phyloP scores from a whole-genome alignment of 2,797 vertebrate genomes.

The Bradypus variegatus region DNA sequence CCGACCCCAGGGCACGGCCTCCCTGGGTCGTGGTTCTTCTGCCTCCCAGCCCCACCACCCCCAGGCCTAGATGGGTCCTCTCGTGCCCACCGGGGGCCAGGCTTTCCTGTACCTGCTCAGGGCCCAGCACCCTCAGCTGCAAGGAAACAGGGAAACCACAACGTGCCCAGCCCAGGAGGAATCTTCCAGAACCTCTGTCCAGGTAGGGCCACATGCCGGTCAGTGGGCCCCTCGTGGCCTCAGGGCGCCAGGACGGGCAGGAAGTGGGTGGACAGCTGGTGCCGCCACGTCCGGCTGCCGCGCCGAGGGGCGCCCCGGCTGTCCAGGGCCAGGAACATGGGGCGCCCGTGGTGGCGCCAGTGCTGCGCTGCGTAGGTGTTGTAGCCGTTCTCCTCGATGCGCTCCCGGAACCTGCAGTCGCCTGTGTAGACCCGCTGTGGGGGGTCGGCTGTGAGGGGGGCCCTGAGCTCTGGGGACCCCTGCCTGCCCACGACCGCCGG shows the following conservation, averaged over 20 bases:
- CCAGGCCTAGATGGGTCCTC: too few species aligned
- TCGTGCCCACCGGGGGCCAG: too few species aligned
- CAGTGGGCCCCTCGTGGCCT: not conserved
- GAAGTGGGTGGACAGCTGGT: slow-evolving; percentile 91
- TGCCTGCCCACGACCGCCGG: not conserved
- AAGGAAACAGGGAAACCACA: too few species aligned
- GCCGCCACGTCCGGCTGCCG: slow-evolving; percentile 81
- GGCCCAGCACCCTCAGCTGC: too few species aligned
- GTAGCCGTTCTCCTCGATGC: slow-evolving; percentile 94
- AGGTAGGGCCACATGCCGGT: not conserved
- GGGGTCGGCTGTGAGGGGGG: not conserved
- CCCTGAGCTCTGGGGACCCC: not conserved
- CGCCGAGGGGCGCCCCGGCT: slow-evolving; percentile 79
- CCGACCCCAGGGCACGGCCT: too few species aligned
- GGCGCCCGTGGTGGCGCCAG: slow-evolving; percentile 84
- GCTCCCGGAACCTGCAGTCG: slow-evolving; percentile 91
- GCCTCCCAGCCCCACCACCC: too few species aligned
- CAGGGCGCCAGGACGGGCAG: slow-evolving; percentile 87
- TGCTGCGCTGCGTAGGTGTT: slow-evolving; percentile 89
- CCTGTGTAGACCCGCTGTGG: slow-evolving; percentile 85
- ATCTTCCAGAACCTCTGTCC: not conserved
- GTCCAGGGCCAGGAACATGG: slow-evolving; percentile 91
- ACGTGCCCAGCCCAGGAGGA: not conserved
- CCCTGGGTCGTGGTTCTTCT: too few species aligned
- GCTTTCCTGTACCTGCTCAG: too few species aligned